phyloP scores from a whole-genome alignment of 2,888 invertebrate genomes.

The Eutolmus rufibarbis region DNA sequence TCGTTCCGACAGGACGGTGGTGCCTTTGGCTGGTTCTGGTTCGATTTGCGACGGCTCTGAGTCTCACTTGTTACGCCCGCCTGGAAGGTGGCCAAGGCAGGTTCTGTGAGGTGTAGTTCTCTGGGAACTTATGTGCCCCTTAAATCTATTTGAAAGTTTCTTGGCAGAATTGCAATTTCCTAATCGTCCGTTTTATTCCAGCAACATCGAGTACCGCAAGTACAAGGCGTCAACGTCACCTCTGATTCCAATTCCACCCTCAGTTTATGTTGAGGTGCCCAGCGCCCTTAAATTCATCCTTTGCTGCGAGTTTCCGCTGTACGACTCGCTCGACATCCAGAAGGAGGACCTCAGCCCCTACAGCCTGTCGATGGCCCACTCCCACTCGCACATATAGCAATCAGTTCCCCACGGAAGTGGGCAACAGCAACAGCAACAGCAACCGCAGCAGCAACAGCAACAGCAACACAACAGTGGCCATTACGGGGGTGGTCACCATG shows the following conservation, averaged over 20 bases:
- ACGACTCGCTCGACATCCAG: slow-evolving; percentile 73
- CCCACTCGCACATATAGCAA: slow-evolving; percentile 63
- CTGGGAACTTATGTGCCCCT: background rate
- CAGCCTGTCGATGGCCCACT: slow-evolving; percentile 60
- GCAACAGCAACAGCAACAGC: slow-evolving; percentile 2
- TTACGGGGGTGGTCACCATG: slow-evolving; percentile 6
- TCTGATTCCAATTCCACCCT: slow-evolving; percentile 85
- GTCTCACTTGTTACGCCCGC: slow-evolving; percentile 10
- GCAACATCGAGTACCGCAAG: slow-evolving; percentile 83
- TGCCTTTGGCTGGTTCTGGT: background rate
- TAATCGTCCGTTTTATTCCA: slow-evolving; percentile 54
- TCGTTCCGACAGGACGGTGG: background rate
- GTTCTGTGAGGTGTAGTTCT: background rate
- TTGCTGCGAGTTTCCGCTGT: slow-evolving; percentile 90
- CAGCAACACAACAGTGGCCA: slow-evolving; percentile 47
- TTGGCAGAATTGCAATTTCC: slow-evolving; percentile 21
- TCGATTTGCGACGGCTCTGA: background rate
- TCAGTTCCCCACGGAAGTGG: slow-evolving; percentile 57
- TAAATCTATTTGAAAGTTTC: background rate
- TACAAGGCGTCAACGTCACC: slow-evolving; percentile 91
- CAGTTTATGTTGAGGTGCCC: slow-evolving; percentile 87
- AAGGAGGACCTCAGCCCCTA: slow-evolving; percentile 60
- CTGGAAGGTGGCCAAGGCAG: slow-evolving; percentile 15
- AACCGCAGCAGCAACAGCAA: background rate
- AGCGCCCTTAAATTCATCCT: slow-evolving; percentile 80